These are phyloP conservation scores for Elachura formosa DNA, from an alignment of 2,113 vertebrate genomes.

Conservation along the genomic window DNA sequence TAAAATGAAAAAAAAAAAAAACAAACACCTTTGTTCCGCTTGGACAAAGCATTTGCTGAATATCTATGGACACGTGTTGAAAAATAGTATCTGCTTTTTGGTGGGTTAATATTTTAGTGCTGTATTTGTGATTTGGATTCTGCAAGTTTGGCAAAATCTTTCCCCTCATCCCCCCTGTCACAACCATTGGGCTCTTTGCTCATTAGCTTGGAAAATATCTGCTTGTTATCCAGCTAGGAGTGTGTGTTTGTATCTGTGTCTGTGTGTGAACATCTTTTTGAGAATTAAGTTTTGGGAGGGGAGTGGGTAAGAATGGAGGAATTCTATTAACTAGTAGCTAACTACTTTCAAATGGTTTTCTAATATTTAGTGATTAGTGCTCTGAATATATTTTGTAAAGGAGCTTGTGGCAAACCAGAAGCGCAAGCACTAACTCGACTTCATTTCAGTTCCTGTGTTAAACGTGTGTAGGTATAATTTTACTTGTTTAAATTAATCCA, in stretches of 20 bases:
- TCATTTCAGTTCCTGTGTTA: not conserved
- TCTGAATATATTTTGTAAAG: not conserved
- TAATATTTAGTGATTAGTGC: not conserved
- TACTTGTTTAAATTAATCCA: not conserved
- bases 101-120: not conserved
- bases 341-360: not conserved
- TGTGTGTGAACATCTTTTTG: not conserved
- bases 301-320: not conserved
- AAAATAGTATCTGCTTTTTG: not conserved
- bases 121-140: not conserved
- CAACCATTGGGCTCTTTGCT: not conserved
- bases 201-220: not conserved
- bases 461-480: not conserved
- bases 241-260: accelerated
- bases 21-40: not conserved
- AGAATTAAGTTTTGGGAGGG: not conserved
- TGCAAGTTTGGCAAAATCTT: not conserved
- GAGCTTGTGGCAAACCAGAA: not conserved
- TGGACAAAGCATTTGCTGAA: not conserved
- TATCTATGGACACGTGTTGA: not conserved
- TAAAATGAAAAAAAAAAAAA: not conserved
- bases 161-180: too few species aligned
- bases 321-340: not conserved
- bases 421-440: not conserved
- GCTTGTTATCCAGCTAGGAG: not conserved